Base-by-base conservation (phyloP, 2,113 vertebrate species). In the Patagioenas fasciata region DNA sequence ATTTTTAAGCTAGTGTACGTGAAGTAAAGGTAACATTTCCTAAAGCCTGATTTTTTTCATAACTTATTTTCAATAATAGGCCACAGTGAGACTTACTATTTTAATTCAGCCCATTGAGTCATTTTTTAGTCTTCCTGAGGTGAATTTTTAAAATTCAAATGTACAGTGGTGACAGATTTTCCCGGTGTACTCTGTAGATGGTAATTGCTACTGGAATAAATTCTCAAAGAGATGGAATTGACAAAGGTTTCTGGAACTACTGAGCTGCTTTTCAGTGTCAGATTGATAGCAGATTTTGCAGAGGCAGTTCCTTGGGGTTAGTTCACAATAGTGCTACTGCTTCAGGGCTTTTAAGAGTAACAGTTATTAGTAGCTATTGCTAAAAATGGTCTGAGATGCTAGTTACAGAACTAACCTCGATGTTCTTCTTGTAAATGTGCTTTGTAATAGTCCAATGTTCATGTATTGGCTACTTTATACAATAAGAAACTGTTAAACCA, bases 201-300 rank as follows among this genome's bases (percentile, higher is more conserved):
- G 80, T 91, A 86, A 91, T 58, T 97, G 61, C 81, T 86, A 56
- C 79, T 57, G 32, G 82, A 92, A 95, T 81, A 65, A 82, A 72
- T 97, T 95, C 93, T 92, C 34, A 90, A 78, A 89, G 53, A 95
- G 80, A 75, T 65, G 67, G 71, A 94, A 95, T 96, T 97, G 88
- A 88, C 57, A 92, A 94, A 86, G 86, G 79, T 69, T 93, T 96
- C 88, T 72, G n/a, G 61, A 83, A 47, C 23, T 50, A 75, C 54
- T 79, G 74, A 67, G 84, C 66, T 94, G 75, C 85, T 61, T 58
- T 80, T 82, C 54, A 91, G 54, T 16, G 10, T 83, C 93, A 90
- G 94, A 96, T 94, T 85, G 92, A 88, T 70, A 73, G 81, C 74
- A 78, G 62, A 94, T 88, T 95, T 95, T 96, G 73, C 67, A 80